Evolutionary conservation across 2,797 vertebrate species (phyloP).

Genomic region (Micromesistius poutassou): DNA sequence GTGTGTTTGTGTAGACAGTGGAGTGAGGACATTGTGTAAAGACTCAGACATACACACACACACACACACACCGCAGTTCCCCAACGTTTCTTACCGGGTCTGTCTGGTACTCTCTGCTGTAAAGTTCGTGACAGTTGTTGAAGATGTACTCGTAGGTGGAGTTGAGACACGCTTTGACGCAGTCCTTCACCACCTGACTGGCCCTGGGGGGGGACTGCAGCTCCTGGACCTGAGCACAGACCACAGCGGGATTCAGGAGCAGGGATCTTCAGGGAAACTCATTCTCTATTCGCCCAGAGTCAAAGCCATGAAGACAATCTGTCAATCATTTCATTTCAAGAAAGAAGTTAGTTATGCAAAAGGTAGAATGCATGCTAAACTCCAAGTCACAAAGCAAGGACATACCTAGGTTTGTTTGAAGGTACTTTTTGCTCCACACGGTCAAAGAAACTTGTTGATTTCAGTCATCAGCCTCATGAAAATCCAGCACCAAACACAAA

Average conservation of each 20-base stretch:
- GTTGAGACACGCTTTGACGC: slow-evolving; percentile 85
- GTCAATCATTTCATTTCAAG: background rate
- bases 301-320: background rate
- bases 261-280: background rate
- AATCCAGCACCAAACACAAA: too few species aligned
- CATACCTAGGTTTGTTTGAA: background rate
- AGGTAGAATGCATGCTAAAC: background rate
- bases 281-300: background rate
- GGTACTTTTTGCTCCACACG: too few species aligned
- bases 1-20: slow-evolving; percentile 33
- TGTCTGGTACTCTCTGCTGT: slow-evolving; percentile 85
- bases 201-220: slow-evolving; percentile 83
- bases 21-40: slow-evolving; percentile 26
- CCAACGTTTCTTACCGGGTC: slow-evolving; percentile 73
- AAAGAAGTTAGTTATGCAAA: background rate
- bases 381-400: background rate
- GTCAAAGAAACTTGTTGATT: too few species aligned
- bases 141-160: slow-evolving; percentile 88
- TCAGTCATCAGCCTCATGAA: too few species aligned
- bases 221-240: slow-evolving; percentile 76
- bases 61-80: background rate
- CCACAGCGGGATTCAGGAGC: background rate
- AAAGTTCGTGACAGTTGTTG: slow-evolving; percentile 85
- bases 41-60: background rate
- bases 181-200: slow-evolving; percentile 85